Evolutionary conservation across 2,113 vertebrate species (phyloP).

Genomic region (Passer montanus): DNA sequence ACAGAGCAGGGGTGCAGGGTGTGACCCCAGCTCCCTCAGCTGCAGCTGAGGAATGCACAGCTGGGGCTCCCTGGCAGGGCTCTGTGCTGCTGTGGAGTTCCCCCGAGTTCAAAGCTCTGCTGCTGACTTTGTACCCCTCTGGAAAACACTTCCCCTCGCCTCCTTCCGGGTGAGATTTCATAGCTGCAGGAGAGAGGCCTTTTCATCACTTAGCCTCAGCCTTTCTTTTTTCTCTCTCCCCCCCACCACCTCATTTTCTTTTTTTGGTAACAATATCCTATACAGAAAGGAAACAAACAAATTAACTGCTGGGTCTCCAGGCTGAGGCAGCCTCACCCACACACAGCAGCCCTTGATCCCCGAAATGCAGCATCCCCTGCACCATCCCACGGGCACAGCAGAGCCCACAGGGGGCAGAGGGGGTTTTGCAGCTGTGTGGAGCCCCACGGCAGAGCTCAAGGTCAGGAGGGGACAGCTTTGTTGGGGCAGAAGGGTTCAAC

Average conservation of each 20-base stretch:
- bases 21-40: background rate
- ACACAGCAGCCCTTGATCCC: slow-evolving; percentile 20
- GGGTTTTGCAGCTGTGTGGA: background rate
- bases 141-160: slow-evolving; percentile 38
- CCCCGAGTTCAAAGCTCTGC: slow-evolving; percentile 62
- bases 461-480: background rate
- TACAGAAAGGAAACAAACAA: slow-evolving; percentile 48
- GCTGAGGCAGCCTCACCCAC: slow-evolving; percentile 18
- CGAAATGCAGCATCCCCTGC: background rate
- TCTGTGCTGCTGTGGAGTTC: background rate
- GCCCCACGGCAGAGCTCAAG: background rate
- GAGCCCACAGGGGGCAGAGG: background rate
- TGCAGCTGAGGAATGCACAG: slow-evolving; percentile 54
- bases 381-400: background rate
- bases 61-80: slow-evolving; percentile 53
- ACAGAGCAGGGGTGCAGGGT: background rate
- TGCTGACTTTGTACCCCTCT: slow-evolving; percentile 59
- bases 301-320: background rate
- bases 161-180: slow-evolving; percentile 54
- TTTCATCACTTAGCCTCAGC: slow-evolving; percentile 30
- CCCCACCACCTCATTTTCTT: background rate
- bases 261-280: slow-evolving; percentile 56
- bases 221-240: background rate
- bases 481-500: background rate
- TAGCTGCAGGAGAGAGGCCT: slow-evolving; percentile 56